Evolutionary conservation across 2,888 invertebrate species (phyloP), one percentile per base, ranked within the genome.

Genomic region (Lasius platythorax): DNA sequence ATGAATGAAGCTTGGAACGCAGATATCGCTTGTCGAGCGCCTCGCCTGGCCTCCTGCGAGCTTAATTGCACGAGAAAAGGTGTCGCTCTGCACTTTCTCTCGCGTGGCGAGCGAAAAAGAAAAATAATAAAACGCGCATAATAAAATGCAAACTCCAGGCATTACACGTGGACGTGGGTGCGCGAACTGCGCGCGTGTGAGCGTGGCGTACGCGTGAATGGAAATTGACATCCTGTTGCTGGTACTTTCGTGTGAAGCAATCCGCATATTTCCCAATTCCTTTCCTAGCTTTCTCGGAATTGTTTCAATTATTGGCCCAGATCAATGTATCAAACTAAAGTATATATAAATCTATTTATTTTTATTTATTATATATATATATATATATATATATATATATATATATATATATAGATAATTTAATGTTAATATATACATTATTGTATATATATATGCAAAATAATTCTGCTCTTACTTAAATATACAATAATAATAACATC

Each of bases 1-100:
- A 61, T 67, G 83, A 87, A 85, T 78, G 74, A 75, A 85, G 63
- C 74, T 72, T 73, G 4, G 43, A 11, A 46, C 11, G 37, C 63
- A 61, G 50, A 56, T 50, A 61, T 70, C 46, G 40, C 56, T 61
- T 87, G 75, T 70, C 67, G 53, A 9, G 46, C 72, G 79, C 53
- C 79, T 82, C 87, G 37, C 58, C 82, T 87, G 40, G 85, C 63
- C 72, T 76, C 74, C 33, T 40, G 68, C 75, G 75, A 76, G 63
- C 79, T 83, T 88, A 85, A 89, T 88, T 88, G 73, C 74, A 84
- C n/a, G 82, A 70, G 87, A 86, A 90, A 89, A 89, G 85, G 85
- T 86, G 87, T 90, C 87, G 82, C 67, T 50, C 58, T 23, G 75
- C 67, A 87, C 90, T 90, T 87, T 89, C 89, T 87, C 90, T 46